phyloP scores from a whole-genome alignment of 2,113 vertebrate species.

The Cryptomyrus ogoouensis region DNA sequence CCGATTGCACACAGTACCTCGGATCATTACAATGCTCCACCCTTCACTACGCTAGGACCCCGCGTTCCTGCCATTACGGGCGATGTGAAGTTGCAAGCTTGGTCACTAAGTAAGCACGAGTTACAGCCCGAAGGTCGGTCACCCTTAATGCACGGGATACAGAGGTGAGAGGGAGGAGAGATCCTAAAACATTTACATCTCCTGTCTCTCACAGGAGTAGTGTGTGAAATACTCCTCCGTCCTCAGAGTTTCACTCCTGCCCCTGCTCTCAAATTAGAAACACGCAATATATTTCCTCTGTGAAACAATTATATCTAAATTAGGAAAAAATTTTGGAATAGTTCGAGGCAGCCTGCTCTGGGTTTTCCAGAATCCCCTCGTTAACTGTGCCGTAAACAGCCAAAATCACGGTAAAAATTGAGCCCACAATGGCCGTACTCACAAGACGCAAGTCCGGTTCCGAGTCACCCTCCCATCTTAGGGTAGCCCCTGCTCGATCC shows the following conservation, averaged over 20 bases:
- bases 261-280: conserved; percentile 12
- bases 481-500: conserved; percentile 18
- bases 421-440: not conserved
- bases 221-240: not conserved
- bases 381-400: not conserved
- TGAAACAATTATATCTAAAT: conserved; percentile 19
- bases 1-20: not conserved
- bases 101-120: conserved; percentile 7
- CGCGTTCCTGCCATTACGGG: not conserved
- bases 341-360: not conserved
- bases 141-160: not conserved
- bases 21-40: not conserved
- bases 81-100: not conserved
- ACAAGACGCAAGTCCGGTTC: conserved; percentile 12
- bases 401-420: not conserved
- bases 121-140: not conserved
- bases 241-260: not conserved
- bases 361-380: not conserved
- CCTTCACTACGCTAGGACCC: not conserved
- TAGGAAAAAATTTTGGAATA: conserved; percentile 4
- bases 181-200: not conserved
- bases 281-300: conserved; percentile 4
- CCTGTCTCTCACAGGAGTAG: not conserved
- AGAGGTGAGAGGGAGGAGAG: not conserved
- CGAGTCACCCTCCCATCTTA: conserved; percentile 22